Base-by-base conservation (phyloP, 2,888 invertebrate species). In the Orthonychiurus folsomi region DNA sequence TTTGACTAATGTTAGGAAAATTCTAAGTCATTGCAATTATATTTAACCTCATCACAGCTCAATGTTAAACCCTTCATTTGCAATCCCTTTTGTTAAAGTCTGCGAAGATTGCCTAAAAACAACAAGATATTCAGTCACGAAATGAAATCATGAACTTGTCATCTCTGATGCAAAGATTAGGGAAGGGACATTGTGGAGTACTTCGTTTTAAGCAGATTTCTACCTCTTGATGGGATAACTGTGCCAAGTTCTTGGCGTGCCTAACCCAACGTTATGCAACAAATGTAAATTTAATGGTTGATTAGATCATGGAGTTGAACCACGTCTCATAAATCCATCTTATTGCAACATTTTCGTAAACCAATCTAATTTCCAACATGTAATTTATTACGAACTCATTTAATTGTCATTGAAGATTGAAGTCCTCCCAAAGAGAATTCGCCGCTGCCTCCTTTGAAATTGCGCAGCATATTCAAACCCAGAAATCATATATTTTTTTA, bases 171-270 rank as follows among this genome's bases (percentile, higher is more conserved):
- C n/a, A n/a, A n/a, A n/a, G n/a, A 37, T 15, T 9, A 37, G 37
- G 9, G 37, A 37, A 15, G 37, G 5, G 15, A 37, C 9, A 37
- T 37, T 37, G 37, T 37, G 9, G 15, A 37, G n/a, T n/a, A n/a
- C n/a, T n/a, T 37, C 37, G 15, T 5, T 37, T 37, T 37, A 15
- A 15, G 9, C 5, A 5, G 5, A 37, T 37, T 37, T 37, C 37
- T 37, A 37, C 37, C 15, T 15, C 5, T 37, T 15, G 15, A 15
- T 15, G 37, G 5, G 5, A 37, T 5, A 37, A 9, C 15, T 37
- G 37, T 37, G 37, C 37, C 37, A 37, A 37, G 37, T 37, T 37
- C 37, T 37, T 37, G 37, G n/a, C n/a, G n/a, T n/a, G n/a, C n/a
- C n/a, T n/a, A 37, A 15, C 5, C 37, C 5, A 37, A 37, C 15